A percentile compares a stretch with the other conserved stretches of the same genome.
phyloP scores from a whole-genome alignment of 2,113 vertebrate genomes.

The Connochaetes taurinus region DNA sequence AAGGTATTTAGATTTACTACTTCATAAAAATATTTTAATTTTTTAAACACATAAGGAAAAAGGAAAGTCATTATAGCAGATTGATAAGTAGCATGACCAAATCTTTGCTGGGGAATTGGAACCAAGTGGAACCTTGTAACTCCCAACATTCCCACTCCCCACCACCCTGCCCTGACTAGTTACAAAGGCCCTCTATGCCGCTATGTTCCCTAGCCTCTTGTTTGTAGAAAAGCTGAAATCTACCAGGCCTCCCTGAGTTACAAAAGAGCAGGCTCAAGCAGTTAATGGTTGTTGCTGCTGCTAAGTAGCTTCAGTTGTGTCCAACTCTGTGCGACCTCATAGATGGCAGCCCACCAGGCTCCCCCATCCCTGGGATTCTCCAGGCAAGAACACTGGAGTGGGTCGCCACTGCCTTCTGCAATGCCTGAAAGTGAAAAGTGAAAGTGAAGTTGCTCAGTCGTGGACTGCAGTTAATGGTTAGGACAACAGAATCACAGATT shows the following conservation, averaged over 20 bases:
- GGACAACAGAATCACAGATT: background rate
- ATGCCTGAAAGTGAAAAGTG: too few relatives aligned
- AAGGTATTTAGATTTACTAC: background rate
- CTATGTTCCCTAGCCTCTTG: background rate
- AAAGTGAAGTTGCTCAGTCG: too few relatives aligned
- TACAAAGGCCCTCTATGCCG: background rate
- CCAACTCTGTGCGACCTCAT: too few relatives aligned
- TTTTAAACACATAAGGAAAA: background rate
- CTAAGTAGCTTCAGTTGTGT: too few relatives aligned
- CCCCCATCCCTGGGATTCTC: too few relatives aligned
- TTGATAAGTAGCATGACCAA: background rate
- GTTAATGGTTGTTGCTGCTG: background rate
- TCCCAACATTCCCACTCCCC: background rate
- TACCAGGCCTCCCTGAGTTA: background rate
- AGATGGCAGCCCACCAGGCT: too few relatives aligned
- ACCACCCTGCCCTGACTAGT: background rate
- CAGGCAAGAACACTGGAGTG: too few relatives aligned
- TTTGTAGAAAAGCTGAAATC: background rate
- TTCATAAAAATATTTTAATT: background rate
- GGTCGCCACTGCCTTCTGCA: too few relatives aligned
- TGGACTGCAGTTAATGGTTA: background rate
- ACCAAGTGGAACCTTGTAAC: background rate
- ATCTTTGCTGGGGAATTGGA: background rate
- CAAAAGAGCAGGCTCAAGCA: background rate
- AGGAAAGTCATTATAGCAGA: background rate